Base-by-base conservation (phyloP, 2,113 vertebrate species). In the Hypanus sabinus region DNA sequence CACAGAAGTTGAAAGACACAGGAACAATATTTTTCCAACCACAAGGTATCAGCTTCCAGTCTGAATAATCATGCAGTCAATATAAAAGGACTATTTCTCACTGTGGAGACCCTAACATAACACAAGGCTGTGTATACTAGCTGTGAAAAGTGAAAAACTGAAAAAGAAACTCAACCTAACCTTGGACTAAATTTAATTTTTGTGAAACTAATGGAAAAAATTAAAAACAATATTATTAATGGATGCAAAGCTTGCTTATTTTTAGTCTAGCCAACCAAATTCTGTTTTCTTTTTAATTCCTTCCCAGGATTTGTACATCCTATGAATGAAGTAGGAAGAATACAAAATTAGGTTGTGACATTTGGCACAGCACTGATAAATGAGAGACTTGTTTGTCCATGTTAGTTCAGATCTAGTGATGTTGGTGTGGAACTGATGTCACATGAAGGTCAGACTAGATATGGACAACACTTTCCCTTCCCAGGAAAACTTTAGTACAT, bases 1-100 rank as follows among this genome's bases (percentile, higher is more conserved):
- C 60, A 65, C 85, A 90, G 85, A 68, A 60, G 57, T 62, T 88
- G 57, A 88, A 87, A 87, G 83, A 55, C 83, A 88, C 57, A 62
- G 57, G n/a, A 55, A 24, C 24, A 88, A 90, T 87, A 87, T 65
- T 90, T 90, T 90, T n/a, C 20, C 85, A 90, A 33, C 85, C 60
- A 33, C 60, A 8, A 62, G 60, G 6, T 90, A 90, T 90, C 85
- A 65, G 16, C 60, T 90, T 90, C 30, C 85, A 90, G 85, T 33
- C 33, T 60, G 33, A 90, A 90, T 27, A 90, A 88, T 65, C 57
- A 87, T n/a, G 30, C 27, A 60, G 83, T 87, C 57, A 55, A 87
- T 55, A 87, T 24, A n/a, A 65, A 90, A 65, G 60, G n/a, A 27
- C 85, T 5, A 12, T 36, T 90, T 60, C 60, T 65, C 14, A 22